Base-by-base conservation (phyloP, 1,140 invertebrate genomes). In the Pseudomyrmex pallidus region DNA sequence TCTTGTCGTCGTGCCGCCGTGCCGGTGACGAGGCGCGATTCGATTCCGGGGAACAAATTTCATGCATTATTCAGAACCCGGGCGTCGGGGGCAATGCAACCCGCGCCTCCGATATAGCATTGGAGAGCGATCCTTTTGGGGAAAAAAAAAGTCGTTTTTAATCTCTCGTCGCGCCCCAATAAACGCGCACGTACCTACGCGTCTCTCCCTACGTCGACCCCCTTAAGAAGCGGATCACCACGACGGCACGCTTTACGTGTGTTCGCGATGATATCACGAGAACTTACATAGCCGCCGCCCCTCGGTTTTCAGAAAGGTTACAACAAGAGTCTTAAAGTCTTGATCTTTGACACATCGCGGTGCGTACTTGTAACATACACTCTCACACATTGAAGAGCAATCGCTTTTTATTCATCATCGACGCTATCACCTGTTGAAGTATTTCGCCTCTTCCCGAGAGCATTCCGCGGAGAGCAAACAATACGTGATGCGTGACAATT, bases 41-140 rank as follows among this genome's bases (percentile, higher is more conserved):
- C 90, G 90, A 93, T 93, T 93, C 90, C 84, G 85, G 88, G 89
- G 90, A 90, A 93, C 91, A 93, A 94, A 94, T 94, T 94, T 94
- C 92, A 94, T 94, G 92, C 91, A 93, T 94, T 93, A 94, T 94
- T 94, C 93, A 94, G 82, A 85, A 87, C 87, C 76, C 66, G 83
- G 86, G 61, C 12, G 13, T 25, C 87, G 82, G 82, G 82, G 35
- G 35, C 91, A 86, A 88, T 91, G 87, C 91, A 89, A 70, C 76
- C 54, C 35, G 35, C 35, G 35, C 87, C 85, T 84, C 85, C 87
- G 88, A 35, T 35, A 35, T 91, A 25, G 74, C 90, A 90, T 90
- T 91, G 91, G 89, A 92, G 35, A 91, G 70, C 91, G 91, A 93
- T 90, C 89, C 90, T 91, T 85, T 86, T 82, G 88, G 57, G 50